These are phyloP conservation scores for Xanthia icteritia DNA, from an alignment of 2,888 invertebrate genomes.

Conservation along the genomic window DNA sequence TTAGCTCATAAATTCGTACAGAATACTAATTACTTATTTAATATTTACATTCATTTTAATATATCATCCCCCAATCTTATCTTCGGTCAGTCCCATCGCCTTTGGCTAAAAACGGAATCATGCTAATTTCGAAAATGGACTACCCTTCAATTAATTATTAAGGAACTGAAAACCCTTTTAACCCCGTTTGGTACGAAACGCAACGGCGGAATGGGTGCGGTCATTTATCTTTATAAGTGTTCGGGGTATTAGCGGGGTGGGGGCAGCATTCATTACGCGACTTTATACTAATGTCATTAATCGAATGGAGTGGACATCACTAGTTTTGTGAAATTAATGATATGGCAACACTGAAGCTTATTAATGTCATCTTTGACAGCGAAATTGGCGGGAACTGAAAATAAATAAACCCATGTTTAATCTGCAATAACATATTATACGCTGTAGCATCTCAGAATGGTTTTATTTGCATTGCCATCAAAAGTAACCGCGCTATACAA, in stretches of 20 bases:
- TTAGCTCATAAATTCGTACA: slow-evolving; percentile 33
- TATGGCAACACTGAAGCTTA: slow-evolving; percentile 26
- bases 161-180: slow-evolving; percentile 84
- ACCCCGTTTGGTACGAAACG: slow-evolving; percentile 78
- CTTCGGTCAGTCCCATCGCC: slow-evolving; percentile 57
- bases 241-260: slow-evolving; percentile 71
- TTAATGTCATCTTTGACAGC: slow-evolving; percentile 27
- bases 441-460: slow-evolving; percentile 34
- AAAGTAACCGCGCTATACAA: slow-evolving; percentile 59
- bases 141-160: slow-evolving; percentile 85
- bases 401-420: slow-evolving; percentile 30
- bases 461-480: slow-evolving; percentile 59
- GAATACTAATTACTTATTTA: slow-evolving; percentile 44
- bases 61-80: slow-evolving; percentile 60
- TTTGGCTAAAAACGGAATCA: slow-evolving; percentile 75
- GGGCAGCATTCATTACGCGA: slow-evolving; percentile 76
- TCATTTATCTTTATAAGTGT: slow-evolving; percentile 86
- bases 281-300: slow-evolving; percentile 74
- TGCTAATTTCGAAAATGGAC: slow-evolving; percentile 79
- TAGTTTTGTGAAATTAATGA: slow-evolving; percentile 30
- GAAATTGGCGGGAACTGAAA: slow-evolving; percentile 25
- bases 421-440: slow-evolving; percentile 30
- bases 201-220: slow-evolving; percentile 76
- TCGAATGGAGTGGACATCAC: slow-evolving; percentile 46
- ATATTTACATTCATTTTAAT: slow-evolving; percentile 61